Percentiles rank a stretch among this genome's conserved stretches.
Evolutionary conservation across 2,888 invertebrate species (phyloP).

Genomic region (Eumacrocentrus americanus): DNA sequence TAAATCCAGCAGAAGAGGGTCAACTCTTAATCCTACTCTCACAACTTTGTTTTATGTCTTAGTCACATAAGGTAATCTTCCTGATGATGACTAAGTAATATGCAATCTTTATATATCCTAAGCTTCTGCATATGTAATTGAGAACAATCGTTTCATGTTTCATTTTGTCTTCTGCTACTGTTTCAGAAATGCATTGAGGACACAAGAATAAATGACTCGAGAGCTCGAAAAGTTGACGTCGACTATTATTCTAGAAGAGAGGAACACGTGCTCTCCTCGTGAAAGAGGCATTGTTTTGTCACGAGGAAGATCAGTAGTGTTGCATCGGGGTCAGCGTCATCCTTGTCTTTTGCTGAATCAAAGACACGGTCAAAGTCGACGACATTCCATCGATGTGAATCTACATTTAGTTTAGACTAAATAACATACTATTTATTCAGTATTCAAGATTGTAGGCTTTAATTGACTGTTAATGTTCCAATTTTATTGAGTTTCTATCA

Average conservation of each 20-base stretch:
- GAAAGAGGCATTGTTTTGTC: background rate
- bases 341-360: constrained; percentile 12
- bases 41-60: background rate
- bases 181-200: too few relatives aligned
- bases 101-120: too few relatives aligned
- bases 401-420: background rate
- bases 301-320: constrained; percentile 5
- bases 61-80: background rate
- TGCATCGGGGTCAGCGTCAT: constrained; percentile 11
- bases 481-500: background rate
- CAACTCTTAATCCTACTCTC: constrained; percentile 6
- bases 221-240: too few relatives aligned
- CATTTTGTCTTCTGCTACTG: too few relatives aligned
- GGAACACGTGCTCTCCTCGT: too few relatives aligned
- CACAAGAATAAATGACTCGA: too few relatives aligned
- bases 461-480: too few relatives aligned
- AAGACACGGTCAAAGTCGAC: constrained; percentile 15
- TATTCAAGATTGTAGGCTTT: too few relatives aligned
- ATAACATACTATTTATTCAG: too few relatives aligned
- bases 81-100: too few relatives aligned
- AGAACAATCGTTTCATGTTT: background rate
- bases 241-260: too few relatives aligned
- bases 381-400: constrained; percentile 3
- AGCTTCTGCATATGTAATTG: too few relatives aligned
- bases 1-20: constrained; percentile 17